phyloP scores from a whole-genome alignment of 2,797 vertebrate species.

The Mionectes olivaceus region DNA sequence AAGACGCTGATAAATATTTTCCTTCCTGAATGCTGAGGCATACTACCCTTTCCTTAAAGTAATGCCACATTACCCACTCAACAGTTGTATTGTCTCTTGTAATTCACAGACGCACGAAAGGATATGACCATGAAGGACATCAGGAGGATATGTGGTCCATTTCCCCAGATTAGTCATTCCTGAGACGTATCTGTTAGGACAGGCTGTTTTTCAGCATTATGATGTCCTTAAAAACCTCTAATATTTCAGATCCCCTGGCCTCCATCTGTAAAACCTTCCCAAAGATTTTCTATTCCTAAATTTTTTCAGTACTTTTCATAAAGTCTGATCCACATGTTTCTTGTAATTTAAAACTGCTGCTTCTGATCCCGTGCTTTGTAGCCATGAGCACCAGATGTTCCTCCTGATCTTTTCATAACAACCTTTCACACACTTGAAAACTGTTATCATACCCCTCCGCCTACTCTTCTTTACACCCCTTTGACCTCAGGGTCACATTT shows the following conservation, averaged over 20 bases:
- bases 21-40: background rate
- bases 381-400: background rate
- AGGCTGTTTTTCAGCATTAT: background rate
- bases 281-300: background rate
- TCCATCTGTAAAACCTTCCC: background rate
- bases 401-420: background rate
- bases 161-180: slow-evolving; percentile 16
- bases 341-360: background rate
- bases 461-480: background rate
- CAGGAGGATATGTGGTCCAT: background rate
- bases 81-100: background rate
- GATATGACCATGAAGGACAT: background rate
- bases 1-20: slow-evolving; percentile 17
- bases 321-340: background rate
- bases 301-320: background rate
- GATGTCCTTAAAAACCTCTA: background rate
- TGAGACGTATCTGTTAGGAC: background rate
- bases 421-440: background rate
- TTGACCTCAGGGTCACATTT: background rate
- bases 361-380: background rate
- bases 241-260: background rate
- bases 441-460: background rate
- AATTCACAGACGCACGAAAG: background rate
- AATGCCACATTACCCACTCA: background rate
- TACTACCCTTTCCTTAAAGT: background rate